phyloP scores from a whole-genome alignment of 2,888 invertebrate genomes.

The Andrena haemorrhoa region DNA sequence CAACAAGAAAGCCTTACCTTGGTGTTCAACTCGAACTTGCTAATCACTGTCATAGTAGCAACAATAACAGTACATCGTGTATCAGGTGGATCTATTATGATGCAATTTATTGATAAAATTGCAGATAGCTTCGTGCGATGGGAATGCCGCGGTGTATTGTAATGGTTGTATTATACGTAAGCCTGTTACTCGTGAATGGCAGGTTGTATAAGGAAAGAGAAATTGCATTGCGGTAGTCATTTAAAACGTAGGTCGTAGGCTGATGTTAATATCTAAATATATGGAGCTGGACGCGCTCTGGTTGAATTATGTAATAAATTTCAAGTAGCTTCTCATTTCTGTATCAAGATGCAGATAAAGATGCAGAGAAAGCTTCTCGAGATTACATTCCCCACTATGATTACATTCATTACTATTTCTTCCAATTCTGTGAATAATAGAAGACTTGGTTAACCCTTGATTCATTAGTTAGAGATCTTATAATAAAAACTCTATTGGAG shows the following conservation, averaged over 20 bases:
- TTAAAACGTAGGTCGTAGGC: no score
- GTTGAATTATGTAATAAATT: no score
- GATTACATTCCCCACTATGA: no score
- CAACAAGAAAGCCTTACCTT: conserved; percentile 29
- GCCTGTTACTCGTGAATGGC: background rate
- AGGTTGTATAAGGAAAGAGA: conserved; percentile 1
- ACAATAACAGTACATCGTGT: background rate
- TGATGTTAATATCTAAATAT: background rate
- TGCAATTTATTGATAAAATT: conserved; percentile 21
- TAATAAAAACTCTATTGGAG: no score
- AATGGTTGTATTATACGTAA: conserved; percentile 7
- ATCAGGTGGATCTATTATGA: background rate
- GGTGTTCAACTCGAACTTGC: background rate
- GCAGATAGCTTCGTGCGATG: conserved; percentile 17
- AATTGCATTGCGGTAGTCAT: background rate
- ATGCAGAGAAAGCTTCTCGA: no score
- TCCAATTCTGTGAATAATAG: no score
- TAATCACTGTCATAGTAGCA: background rate
- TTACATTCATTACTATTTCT: no score
- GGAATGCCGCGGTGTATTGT: background rate
- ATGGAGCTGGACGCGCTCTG: no score
- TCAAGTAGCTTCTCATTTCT: no score
- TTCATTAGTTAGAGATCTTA: no score
- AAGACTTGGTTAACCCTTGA: no score
- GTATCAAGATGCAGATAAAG: no score